Evolutionary conservation across 2,888 invertebrate species (phyloP).

Genomic region (Malacosoma neustria): DNA sequence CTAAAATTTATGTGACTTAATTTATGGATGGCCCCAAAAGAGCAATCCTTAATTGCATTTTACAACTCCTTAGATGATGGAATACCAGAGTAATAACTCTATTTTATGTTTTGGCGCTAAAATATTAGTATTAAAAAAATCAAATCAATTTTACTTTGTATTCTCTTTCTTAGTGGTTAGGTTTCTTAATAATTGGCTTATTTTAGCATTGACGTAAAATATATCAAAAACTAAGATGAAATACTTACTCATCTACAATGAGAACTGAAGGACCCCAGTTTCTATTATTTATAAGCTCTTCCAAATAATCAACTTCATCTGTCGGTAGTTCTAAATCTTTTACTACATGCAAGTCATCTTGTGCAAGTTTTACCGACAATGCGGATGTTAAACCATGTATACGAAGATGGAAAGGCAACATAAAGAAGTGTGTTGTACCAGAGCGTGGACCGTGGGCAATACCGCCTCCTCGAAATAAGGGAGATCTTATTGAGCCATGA

Average conservation of each 20-base stretch:
- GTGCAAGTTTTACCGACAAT: conserved; percentile 93
- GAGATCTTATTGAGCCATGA: conserved; percentile 94
- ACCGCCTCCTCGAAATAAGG: conserved; percentile 90
- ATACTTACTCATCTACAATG: conserved; percentile 90
- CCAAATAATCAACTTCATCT: conserved; percentile 84
- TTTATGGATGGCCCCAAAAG: no score
- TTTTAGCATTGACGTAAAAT: no score
- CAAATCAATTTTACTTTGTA: no score
- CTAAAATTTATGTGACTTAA: no score
- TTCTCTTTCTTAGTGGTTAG: no score
- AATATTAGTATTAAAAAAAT: no score
- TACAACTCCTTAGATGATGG: no score
- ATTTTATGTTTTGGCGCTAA: no score
- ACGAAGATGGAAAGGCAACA: conserved; percentile 88
- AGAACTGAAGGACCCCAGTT: conserved; percentile 98
- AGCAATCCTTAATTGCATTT: no score
- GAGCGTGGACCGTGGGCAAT: conserved; percentile 92
- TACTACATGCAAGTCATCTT: conserved; percentile 96
- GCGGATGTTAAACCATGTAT: conserved; percentile 87
- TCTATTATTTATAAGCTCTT: conserved; percentile 86
- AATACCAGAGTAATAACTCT: no score
- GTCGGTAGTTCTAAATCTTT: conserved; percentile 89
- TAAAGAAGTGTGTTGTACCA: conserved; percentile 93
- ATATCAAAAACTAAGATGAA: no score
- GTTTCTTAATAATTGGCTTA: no score